Conservation (phyloP, 2,113 vertebrate genomes). For the Lipotes vexillifer region DNA sequence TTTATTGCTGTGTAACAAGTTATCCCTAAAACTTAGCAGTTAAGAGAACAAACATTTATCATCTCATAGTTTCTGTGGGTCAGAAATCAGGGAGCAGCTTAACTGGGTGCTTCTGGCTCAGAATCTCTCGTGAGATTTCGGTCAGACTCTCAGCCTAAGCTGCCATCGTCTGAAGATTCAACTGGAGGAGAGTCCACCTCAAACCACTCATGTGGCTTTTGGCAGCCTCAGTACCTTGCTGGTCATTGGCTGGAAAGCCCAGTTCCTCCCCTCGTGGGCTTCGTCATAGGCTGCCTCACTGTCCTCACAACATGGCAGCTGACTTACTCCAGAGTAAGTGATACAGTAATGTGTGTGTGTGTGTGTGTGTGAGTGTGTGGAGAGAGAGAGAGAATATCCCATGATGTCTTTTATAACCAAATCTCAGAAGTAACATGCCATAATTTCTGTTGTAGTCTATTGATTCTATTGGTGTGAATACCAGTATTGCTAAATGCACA, state of each 20-base stretch:
- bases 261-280: not conserved
- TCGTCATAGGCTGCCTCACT: not conserved
- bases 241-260: not conserved
- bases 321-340: not conserved
- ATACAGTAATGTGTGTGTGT: not conserved
- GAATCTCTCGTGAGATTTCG: not conserved
- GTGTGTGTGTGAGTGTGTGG: not conserved
- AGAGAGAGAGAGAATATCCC: not conserved
- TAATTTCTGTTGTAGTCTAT: not conserved
- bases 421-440: not conserved
- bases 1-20: conserved; percentile 1
- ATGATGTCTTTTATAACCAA: not conserved
- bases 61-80: not conserved
- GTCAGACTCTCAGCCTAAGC: not conserved
- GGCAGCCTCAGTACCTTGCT: not conserved
- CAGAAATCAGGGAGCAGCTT: not conserved
- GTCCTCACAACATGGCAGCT: not conserved
- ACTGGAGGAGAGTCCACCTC: not conserved
- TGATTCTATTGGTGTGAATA: not conserved
- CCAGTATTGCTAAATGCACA: not conserved
- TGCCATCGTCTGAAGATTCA: not conserved
- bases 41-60: not conserved
- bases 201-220: not conserved
- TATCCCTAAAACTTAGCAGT: not conserved
- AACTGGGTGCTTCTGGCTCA: not conserved